A percentile compares a stretch with the other conserved stretches of the same genome.
These are phyloP conservation scores for Lepidothrix coronata DNA, from an alignment of 2,113 vertebrate species.

Conservation along the genomic window DNA sequence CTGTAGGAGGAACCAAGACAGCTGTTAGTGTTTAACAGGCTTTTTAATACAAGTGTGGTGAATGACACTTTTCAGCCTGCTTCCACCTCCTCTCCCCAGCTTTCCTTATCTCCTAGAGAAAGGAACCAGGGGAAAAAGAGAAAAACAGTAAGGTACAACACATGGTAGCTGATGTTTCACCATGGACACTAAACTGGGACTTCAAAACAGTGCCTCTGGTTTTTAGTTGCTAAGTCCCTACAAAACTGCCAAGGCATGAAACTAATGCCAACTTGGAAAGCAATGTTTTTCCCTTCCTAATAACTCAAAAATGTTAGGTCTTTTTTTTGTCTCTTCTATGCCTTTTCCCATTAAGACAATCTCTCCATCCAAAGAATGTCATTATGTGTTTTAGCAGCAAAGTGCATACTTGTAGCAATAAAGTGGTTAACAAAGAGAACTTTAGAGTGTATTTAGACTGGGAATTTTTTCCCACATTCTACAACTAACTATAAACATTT, in stretches of 20 bases:
- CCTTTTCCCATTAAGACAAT: neutral
- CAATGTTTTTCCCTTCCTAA: fast-evolving
- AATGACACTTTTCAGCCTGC: slow-evolving; percentile 5
- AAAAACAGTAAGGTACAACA: neutral
- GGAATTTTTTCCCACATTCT: neutral
- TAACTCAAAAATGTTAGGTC: neutral
- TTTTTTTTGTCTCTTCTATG: neutral
- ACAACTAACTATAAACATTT: neutral
- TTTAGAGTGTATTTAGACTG: neutral
- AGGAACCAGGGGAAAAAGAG: neutral
- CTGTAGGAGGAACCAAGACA: neutral
- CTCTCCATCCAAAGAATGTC: neutral
- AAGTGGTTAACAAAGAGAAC: neutral
- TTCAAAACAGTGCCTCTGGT: neutral
- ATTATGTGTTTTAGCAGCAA: neutral
- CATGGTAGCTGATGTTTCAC: neutral
- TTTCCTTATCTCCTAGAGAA: neutral
- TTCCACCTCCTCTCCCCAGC: neutral
- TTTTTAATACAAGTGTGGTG: neutral
- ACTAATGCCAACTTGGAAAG: neutral
- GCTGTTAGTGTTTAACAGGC: neutral
- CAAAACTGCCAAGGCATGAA: neutral
- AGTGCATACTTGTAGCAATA: neutral
- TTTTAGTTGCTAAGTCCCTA: neutral
- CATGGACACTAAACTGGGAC: neutral